phyloP scores from a whole-genome alignment of 2,888 invertebrate genomes.

The Scaptodrosophila latifasciaeformis region DNA sequence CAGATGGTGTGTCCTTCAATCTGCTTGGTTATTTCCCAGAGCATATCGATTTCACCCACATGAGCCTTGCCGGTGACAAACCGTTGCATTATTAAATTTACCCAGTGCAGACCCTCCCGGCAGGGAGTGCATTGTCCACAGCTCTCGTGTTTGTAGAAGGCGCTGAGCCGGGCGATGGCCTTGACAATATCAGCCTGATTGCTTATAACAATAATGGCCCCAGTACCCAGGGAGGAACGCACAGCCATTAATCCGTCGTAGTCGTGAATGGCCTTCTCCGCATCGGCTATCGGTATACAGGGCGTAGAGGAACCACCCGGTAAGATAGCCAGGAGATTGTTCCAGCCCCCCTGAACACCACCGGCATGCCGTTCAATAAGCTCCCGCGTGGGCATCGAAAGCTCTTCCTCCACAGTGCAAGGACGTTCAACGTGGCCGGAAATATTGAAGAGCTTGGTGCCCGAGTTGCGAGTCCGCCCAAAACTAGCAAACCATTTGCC shows the following conservation, averaged over 20 bases:
- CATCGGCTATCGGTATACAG: slow-evolving; percentile 92
- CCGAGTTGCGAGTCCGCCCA: slow-evolving; percentile 95
- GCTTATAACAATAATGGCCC: slow-evolving; percentile 98
- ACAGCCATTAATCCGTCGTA: slow-evolving; percentile 95
- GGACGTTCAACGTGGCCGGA: slow-evolving; percentile 92
- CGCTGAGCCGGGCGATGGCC: slow-evolving; percentile 94
- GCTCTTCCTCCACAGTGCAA: slow-evolving; percentile 98
- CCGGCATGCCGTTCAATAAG: slow-evolving; percentile 97
- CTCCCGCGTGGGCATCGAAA: slow-evolving; percentile 96
- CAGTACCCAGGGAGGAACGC: slow-evolving; percentile 95
- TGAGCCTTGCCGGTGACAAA: slow-evolving; percentile 92
- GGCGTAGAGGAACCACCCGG: slow-evolving; percentile 99
- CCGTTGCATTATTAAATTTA: slow-evolving; percentile 87
- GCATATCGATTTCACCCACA: slow-evolving; percentile 96
- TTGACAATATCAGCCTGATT: slow-evolving; percentile 95
- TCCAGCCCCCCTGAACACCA: slow-evolving; percentile 97
- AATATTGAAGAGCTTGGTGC: slow-evolving; percentile 82
- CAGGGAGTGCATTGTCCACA: slow-evolving; percentile 99
- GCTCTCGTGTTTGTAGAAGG: slow-evolving; percentile 99
- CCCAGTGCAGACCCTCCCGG: slow-evolving; percentile 95
- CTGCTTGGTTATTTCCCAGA: slow-evolving; percentile 98
- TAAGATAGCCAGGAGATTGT: slow-evolving; percentile 95
- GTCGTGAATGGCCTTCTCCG: slow-evolving; percentile 94
- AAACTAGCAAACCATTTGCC: slow-evolving; percentile 97
- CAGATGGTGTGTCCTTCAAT: slow-evolving; percentile 99